Evolutionary conservation across 2,113 vertebrate genomes (phyloP).

Genomic region (Lophotis ruficrista): DNA sequence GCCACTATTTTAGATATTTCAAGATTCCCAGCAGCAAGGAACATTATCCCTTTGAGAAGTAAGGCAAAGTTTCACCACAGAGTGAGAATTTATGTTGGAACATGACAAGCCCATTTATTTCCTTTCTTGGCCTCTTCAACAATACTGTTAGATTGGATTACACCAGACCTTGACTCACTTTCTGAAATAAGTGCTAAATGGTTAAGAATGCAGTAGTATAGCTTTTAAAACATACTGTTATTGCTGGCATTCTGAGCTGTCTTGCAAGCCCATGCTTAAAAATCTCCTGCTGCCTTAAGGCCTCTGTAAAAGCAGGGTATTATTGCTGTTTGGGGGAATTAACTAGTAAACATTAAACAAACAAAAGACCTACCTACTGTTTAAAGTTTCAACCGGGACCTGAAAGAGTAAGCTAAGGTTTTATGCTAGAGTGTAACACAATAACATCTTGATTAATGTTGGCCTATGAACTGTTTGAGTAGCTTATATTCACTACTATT

Average conservation of each 20-base stretch:
- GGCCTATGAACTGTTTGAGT: not conserved
- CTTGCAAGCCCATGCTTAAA: not conserved
- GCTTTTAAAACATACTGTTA: not conserved
- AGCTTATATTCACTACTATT: not conserved
- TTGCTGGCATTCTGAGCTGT: not conserved
- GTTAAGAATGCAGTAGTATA: not conserved
- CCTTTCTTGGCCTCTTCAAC: not conserved
- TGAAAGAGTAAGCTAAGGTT: not conserved
- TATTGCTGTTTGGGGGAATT: not conserved
- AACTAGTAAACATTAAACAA: not conserved
- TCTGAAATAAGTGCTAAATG: not conserved
- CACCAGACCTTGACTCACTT: not conserved
- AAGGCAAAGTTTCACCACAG: not conserved
- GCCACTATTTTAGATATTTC: not conserved
- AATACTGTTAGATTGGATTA: not conserved
- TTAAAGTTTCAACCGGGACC: constrained; percentile 8
- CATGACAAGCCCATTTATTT: not conserved
- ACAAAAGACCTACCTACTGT: not conserved
- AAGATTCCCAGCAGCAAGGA: not conserved
- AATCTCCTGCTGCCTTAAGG: not conserved
- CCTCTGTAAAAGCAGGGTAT: not conserved
- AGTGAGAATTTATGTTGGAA: not conserved
- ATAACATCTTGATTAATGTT: constrained; percentile 31
- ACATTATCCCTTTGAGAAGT: not conserved
- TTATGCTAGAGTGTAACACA: not conserved